Percentiles rank a stretch among this genome's conserved stretches.
phyloP scores from a whole-genome alignment of 2,113 vertebrate genomes.

The Castor canadensis region DNA sequence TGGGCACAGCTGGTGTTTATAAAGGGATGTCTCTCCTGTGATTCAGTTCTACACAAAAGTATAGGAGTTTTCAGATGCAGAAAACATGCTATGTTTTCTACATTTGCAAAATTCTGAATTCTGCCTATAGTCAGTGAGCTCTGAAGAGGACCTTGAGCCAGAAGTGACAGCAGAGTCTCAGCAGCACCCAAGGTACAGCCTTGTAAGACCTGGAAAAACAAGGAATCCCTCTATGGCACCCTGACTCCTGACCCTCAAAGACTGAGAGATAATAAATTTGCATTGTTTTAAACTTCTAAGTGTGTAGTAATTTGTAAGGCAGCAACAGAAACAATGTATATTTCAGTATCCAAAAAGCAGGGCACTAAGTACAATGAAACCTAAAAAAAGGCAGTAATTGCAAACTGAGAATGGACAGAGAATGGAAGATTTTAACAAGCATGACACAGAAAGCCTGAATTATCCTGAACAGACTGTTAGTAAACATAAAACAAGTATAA shows the following conservation, averaged over 20 bases:
- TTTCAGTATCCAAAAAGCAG: not conserved
- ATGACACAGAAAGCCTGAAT: not conserved
- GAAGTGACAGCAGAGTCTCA: not conserved
- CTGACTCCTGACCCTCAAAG: not conserved
- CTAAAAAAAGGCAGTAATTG: not conserved
- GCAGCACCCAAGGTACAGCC: not conserved
- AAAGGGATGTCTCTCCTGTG: too few relatives aligned
- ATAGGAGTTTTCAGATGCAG: not conserved
- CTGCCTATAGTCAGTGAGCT: not conserved
- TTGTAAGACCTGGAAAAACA: too few relatives aligned
- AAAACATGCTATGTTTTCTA: not conserved
- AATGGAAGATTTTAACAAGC: not conserved
- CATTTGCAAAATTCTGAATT: not conserved
- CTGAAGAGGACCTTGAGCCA: not conserved
- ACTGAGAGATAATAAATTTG: too few relatives aligned
- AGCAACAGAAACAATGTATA: not conserved
- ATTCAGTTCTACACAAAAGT: too few relatives aligned
- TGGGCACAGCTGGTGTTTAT: not conserved
- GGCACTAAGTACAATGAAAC: not conserved
- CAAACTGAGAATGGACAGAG: not conserved
- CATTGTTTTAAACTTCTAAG: not conserved
- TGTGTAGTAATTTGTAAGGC: not conserved
- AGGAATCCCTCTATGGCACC: too few relatives aligned
- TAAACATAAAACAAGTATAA: not conserved
- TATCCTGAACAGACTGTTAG: not conserved